Evolutionary conservation across 2,888 invertebrate species (phyloP), one percentile per base, ranked within the genome.

Genomic region (Girardia tigrina): DNA sequence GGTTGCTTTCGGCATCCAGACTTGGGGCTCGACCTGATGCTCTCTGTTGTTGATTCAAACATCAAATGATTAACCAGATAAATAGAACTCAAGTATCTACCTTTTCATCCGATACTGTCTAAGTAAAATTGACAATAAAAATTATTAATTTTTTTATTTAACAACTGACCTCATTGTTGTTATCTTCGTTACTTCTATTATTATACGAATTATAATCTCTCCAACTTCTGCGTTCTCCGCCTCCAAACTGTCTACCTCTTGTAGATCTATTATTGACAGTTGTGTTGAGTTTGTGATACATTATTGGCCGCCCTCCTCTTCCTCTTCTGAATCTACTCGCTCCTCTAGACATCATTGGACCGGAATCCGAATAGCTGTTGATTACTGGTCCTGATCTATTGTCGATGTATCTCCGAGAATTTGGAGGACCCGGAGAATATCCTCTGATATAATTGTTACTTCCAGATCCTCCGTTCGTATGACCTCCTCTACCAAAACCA

Each of bases 81-180:
- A 56, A 56, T 12, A 6, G 56, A 56, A 16, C 23, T 16, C n/a
- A 16, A 56, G 6, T 56, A 4, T 16, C 4, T 56, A 56, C 56
- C 56, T 56, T 56, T 56, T 56, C 56, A 56, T 56, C 56, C 56
- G 56, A 56, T 56, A 56, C 56, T 56, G 56, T 56, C 56, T 56
- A 56, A 56, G 56, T 2, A 56, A 56, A 12, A 56, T 56, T 56
- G n/a, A 12, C 4, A 56, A 56, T 56, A 56, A 56, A n/a, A 56
- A 20, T 56, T 8, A 8, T 2, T 23, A 56, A 56, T 20, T 20
- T 20, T 56, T 56, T 12, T n/a, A n/a, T n/a, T 20, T 56, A 12
- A 56, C 6, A 20, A 56, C 56, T n/a, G 56, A 56, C 56, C 56
- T 56, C 56, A n/a, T 56, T 56, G 56, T 56, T 56, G n/a, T 56